Conservation (phyloP, 2,797 vertebrate genomes). For the Numenius phaeopus region DNA sequence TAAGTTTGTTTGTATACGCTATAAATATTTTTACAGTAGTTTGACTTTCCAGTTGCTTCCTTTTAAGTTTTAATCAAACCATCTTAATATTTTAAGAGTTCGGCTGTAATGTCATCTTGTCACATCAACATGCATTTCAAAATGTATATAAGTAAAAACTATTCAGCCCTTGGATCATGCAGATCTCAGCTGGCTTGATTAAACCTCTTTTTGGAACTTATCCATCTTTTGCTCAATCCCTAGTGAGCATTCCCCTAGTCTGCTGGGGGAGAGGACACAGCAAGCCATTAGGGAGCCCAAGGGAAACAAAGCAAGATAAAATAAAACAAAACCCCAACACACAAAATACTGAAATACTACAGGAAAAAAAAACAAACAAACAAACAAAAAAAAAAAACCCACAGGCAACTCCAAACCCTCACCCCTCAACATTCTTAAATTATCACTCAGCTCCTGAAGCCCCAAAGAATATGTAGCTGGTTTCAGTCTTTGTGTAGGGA, state of each 20-base stretch:
- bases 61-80: conserved; percentile 19
- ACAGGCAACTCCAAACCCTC: not conserved
- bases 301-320: not conserved
- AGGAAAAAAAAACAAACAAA: too few species aligned
- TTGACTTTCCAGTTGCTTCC: not conserved
- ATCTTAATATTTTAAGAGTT: not conserved
- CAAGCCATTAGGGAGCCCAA: not conserved
- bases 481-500: not conserved
- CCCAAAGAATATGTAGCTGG: not conserved
- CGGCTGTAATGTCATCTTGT: conserved; percentile 12
- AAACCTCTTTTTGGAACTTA: conserved; percentile 12
- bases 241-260: not conserved
- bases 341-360: not conserved
- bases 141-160: not conserved
- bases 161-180: not conserved
- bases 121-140: conserved; percentile 16
- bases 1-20: not conserved
- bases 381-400: not conserved
- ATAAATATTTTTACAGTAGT: not conserved
- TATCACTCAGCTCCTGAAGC: not conserved
- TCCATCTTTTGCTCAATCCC: conserved; percentile 19
- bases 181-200: conserved; percentile 3
- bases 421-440: not conserved
- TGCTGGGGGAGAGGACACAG: conserved; percentile 11
- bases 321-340: not conserved